These are phyloP conservation scores for Peromyscus eremicus DNA, from an alignment of 2,797 vertebrate species.

Conservation along the genomic window DNA sequence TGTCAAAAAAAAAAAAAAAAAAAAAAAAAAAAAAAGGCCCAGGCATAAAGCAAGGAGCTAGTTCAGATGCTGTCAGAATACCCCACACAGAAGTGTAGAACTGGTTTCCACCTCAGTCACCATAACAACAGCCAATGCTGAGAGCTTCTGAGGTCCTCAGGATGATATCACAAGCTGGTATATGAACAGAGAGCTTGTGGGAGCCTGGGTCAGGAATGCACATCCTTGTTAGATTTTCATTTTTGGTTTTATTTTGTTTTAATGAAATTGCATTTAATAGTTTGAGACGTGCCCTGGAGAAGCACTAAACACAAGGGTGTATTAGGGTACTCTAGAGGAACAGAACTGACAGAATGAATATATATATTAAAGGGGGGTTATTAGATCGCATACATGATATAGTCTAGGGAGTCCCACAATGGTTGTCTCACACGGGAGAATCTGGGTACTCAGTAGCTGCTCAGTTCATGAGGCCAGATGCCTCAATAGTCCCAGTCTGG, in stretches of 20 bases:
- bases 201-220: background rate
- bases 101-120: background rate
- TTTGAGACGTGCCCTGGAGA: background rate
- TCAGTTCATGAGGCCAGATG: background rate
- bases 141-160: background rate
- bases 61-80: background rate
- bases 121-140: background rate
- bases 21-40: constrained; percentile 12
- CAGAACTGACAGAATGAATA: background rate
- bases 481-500: background rate
- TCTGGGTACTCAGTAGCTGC: background rate
- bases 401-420: background rate
- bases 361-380: background rate
- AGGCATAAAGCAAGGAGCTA: background rate
- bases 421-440: background rate
- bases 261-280: background rate
- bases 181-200: background rate
- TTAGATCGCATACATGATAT: background rate
- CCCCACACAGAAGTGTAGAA: background rate
- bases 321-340: background rate
- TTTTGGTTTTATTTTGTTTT: background rate
- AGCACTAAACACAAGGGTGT: background rate
- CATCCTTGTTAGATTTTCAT: background rate
- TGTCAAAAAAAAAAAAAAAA: background rate
- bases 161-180: background rate